Percentiles rank a stretch among this genome's conserved stretches.
These are phyloP conservation scores for Crotalus tigris DNA, from an alignment of 2,113 vertebrate species.

Conservation along the genomic window DNA sequence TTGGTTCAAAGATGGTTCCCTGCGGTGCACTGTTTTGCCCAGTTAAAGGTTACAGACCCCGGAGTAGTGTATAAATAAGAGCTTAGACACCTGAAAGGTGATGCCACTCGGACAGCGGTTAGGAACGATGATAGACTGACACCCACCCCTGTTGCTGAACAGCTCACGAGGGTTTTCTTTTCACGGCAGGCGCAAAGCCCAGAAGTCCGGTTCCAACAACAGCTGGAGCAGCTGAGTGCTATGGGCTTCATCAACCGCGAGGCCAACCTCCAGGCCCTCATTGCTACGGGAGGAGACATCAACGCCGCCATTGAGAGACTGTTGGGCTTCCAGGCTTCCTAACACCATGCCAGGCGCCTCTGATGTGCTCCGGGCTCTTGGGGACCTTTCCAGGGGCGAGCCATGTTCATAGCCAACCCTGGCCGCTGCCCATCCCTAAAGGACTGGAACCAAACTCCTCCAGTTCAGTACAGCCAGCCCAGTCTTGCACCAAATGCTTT, in stretches of 20 bases:
- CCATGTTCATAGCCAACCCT: conserved; percentile 44
- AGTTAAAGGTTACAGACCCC: not conserved
- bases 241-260: conserved; percentile 82
- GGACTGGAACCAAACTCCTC: conserved; percentile 15
- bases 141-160: not conserved
- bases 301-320: conserved; percentile 82
- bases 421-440: conserved; percentile 55
- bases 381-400: conserved; percentile 53
- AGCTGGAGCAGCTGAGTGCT: conserved; percentile 85
- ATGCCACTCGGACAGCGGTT: not conserved
- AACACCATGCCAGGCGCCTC: conserved; percentile 14
- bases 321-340: conserved; percentile 81
- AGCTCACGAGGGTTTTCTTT: not conserved
- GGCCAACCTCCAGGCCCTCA: conserved; percentile 80
- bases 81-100: not conserved
- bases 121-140: not conserved
- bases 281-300: conserved; percentile 80
- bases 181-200: conserved; percentile 82
- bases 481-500: conserved; percentile 60
- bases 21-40: not conserved
- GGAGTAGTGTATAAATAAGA: not conserved
- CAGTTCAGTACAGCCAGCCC: conserved; percentile 40
- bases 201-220: conserved; percentile 94
- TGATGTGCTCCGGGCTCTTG: conserved; percentile 34
- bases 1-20: not conserved